A percentile compares a stretch with the other conserved stretches of the same genome.
These are phyloP conservation scores for Casuarius casuarius DNA, from an alignment of 2,113 vertebrate genomes.

Conservation along the genomic window DNA sequence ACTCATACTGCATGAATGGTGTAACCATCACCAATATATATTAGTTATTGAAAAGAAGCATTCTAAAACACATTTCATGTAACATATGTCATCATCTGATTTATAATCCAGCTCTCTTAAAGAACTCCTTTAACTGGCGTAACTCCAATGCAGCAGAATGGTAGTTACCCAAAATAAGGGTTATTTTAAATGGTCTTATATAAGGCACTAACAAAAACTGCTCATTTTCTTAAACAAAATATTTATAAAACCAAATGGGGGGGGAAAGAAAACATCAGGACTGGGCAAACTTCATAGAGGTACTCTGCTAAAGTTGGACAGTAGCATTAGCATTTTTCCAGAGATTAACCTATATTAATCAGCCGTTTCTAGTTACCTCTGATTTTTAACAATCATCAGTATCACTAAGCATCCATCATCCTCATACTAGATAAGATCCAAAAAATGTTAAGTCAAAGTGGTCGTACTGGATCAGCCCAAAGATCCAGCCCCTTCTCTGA, in stretches of 20 bases:
- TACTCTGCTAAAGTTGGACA: not conserved
- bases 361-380: not conserved
- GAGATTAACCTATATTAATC: not conserved
- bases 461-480: too few species aligned
- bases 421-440: not conserved
- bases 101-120: not conserved
- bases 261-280: not conserved
- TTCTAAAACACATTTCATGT: constrained; percentile 21
- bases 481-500: too few species aligned
- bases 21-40: constrained; percentile 8
- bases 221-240: constrained; percentile 18
- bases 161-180: not conserved
- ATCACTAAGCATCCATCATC: not conserved
- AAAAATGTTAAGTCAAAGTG: not conserved
- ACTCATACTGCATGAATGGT: not conserved
- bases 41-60: constrained; percentile 28
- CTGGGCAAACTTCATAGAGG: not conserved
- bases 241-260: not conserved
- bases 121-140: not conserved
- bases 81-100: not conserved
- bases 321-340: not conserved
- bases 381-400: not conserved
- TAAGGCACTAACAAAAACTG: not conserved
- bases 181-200: not conserved
- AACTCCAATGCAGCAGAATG: not conserved